phyloP scores from a whole-genome alignment of 2,888 invertebrate genomes.

The Acronicta aceris region DNA sequence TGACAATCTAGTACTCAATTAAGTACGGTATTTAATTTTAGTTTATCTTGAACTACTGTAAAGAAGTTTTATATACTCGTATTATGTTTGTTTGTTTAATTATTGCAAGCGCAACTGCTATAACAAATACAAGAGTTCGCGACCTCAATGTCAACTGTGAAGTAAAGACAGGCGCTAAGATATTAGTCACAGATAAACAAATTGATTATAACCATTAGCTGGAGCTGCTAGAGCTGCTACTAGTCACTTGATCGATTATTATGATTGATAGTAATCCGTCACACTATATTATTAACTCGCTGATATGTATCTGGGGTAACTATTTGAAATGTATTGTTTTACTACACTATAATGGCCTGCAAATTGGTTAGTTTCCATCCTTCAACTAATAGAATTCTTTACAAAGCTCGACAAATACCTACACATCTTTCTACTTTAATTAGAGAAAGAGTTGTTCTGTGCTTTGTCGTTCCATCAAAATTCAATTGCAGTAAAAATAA shows the following conservation, averaged over 20 bases:
- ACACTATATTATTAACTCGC: slow-evolving; percentile 42
- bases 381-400: neutral
- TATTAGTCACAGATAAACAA: slow-evolving; percentile 59
- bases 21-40: too few relatives aligned
- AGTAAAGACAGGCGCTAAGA: slow-evolving; percentile 60
- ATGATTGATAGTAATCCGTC: slow-evolving; percentile 63
- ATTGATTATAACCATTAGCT: slow-evolving; percentile 64
- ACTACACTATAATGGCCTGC: neutral
- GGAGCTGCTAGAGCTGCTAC: slow-evolving; percentile 33
- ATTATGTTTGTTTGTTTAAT: too few relatives aligned
- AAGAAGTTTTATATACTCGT: too few relatives aligned
- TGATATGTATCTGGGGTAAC: slow-evolving; percentile 62
- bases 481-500: too few relatives aligned
- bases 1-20: too few relatives aligned
- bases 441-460: too few relatives aligned
- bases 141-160: slow-evolving; percentile 28
- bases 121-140: slow-evolving; percentile 11
- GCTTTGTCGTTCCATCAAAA: too few relatives aligned
- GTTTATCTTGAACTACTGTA: too few relatives aligned
- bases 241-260: slow-evolving; percentile 57
- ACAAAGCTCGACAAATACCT: neutral
- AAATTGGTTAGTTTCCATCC: neutral
- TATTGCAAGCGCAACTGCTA: too few relatives aligned
- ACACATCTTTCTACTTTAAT: neutral
- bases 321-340: slow-evolving; percentile 52